Evolutionary conservation across 1,140 invertebrate genomes (phyloP), one percentile per base, ranked within the genome.

Genomic region (Chironomus striatipennis): DNA sequence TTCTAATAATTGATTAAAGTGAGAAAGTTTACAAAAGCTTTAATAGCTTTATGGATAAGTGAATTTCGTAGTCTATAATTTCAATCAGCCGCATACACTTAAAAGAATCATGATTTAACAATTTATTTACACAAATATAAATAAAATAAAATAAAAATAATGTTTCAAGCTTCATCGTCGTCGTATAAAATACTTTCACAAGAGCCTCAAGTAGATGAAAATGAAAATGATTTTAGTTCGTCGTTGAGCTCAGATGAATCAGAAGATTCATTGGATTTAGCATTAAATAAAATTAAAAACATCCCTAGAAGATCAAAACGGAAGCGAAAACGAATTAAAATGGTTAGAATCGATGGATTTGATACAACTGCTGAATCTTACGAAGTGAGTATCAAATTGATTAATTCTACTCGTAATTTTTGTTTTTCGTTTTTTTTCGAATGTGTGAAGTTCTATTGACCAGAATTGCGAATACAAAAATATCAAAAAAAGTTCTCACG

Each of bases 161-260:
- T 57, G 47, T 57, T 57, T n/a, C 47, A 57, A 57, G 47, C 47
- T 57, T n/a, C 47, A n/a, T 21, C 17, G 65, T 70, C 47, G 47
- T 70, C 65, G 65, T 70, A 70, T 21, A 70, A 70, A 21, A 18
- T 70, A 70, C 65, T 70, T 70, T 70, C 65, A 70, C 65, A 70
- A 70, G 20, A 57, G 47, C 65, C 18, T 9, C n/a, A 18, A 18
- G 20, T 9, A 20, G 20, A 70, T 70, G 65, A 7, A 70, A 21
- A 70, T 8, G 65, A 70, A 70, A 21, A 70, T 70, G 65, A 70
- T 18, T 20, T 70, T 21, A 70, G 65, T 70, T 70, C 10, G 65
- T 70, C 20, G 17, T 7, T 20, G 65, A 70, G 17, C 65, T 70
- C 47, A 57, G 47, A 57, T 57, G 47, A n/a, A 57, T 57, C 47